Conservation (phyloP, 2,888 invertebrate genomes). For the Cerceris ruficornis region DNA sequence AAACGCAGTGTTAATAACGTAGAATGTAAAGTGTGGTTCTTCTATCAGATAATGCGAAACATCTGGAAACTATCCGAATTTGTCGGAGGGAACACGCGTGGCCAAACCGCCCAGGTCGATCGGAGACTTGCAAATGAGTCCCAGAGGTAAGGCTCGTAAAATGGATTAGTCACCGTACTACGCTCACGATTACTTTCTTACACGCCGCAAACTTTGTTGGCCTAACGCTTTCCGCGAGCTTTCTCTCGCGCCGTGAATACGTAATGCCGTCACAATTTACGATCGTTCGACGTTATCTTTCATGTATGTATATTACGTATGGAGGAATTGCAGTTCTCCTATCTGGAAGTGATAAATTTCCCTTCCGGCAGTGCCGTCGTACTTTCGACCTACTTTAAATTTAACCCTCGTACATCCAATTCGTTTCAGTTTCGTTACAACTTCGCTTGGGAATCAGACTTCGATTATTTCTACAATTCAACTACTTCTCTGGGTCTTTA, state of each 20-base stretch:
- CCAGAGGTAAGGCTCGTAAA: slow-evolving; percentile 30
- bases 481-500: no score
- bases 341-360: slow-evolving; percentile 18
- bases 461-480: no score
- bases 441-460: neutral
- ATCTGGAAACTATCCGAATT: slow-evolving; percentile 24
- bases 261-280: slow-evolving; percentile 40
- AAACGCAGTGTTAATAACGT: neutral
- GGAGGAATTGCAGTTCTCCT: slow-evolving; percentile 10
- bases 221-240: slow-evolving; percentile 15
- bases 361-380: slow-evolving; percentile 9
- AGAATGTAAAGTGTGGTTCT: neutral
- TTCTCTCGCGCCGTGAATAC: slow-evolving; percentile 34
- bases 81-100: slow-evolving; percentile 5
- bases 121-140: slow-evolving; percentile 44
- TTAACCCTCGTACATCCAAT: slow-evolving; percentile 24
- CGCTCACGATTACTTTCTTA: slow-evolving; percentile 52
- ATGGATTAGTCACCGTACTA: slow-evolving; percentile 41
- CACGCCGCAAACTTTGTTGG: slow-evolving; percentile 31
- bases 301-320: slow-evolving; percentile 32
- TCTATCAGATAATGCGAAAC: neutral
- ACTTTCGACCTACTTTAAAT: slow-evolving; percentile 32
- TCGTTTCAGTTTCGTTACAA: slow-evolving; percentile 7
- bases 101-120: slow-evolving; percentile 17
- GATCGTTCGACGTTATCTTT: slow-evolving; percentile 41